These are phyloP conservation scores for Glyphotaelius pellucidus DNA, from an alignment of 2,888 invertebrate species.

Conservation along the genomic window DNA sequence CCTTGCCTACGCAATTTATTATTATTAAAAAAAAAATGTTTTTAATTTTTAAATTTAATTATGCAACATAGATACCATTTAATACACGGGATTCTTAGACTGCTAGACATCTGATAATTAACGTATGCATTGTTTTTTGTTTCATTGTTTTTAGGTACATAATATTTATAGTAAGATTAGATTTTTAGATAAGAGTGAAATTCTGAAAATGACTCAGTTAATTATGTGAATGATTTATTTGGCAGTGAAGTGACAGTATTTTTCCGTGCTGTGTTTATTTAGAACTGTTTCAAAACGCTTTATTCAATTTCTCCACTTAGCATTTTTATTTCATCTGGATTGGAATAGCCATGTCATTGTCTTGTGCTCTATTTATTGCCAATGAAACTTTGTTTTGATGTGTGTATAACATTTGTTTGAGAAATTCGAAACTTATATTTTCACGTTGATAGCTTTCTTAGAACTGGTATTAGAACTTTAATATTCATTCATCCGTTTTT, in stretches of 20 bases:
- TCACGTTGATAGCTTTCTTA: neutral
- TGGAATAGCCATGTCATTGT: neutral
- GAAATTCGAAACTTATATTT: neutral
- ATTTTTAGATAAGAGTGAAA: constrained; percentile 33
- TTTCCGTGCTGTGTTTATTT: neutral
- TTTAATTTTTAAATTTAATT: neutral
- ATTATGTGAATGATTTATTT: neutral
- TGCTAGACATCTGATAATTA: neutral
- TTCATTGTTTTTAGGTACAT: neutral
- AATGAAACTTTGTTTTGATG: neutral
- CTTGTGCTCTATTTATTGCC: neutral
- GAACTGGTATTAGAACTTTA: neutral
- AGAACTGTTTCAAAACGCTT: neutral
- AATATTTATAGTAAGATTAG: neutral
- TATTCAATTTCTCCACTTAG: constrained; percentile 9
- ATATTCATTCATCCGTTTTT: neutral
- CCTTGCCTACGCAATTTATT: too few relatives aligned
- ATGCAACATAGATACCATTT: neutral
- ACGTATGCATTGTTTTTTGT: neutral
- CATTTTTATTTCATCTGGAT: constrained; percentile 14
- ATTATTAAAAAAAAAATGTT: too few relatives aligned
- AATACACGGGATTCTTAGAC: neutral
- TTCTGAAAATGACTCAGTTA: neutral
- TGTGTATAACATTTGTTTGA: neutral
- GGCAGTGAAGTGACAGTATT: neutral